Evolutionary conservation across 92 coral and sea anemone genomes (phyloP).

Genomic region (Epizoanthus scotinus): DNA sequence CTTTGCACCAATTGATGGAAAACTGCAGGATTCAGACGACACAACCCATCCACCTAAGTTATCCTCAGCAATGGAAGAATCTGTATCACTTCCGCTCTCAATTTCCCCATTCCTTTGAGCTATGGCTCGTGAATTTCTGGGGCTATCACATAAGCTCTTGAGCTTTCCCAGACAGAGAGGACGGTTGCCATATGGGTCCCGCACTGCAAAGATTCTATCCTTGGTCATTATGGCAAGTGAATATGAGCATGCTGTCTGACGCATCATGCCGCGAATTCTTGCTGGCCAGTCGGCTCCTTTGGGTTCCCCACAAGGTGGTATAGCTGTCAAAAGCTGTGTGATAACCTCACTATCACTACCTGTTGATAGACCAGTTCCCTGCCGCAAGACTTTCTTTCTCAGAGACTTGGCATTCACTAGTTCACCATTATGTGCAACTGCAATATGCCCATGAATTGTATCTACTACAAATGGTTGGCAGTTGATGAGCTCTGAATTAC

Average conservation of each 20-base stretch:
- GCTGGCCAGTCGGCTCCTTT: conserved; percentile 96
- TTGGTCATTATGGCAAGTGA: conserved; percentile 90
- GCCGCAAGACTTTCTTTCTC: conserved; percentile 67
- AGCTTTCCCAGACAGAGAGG: conserved; percentile 93
- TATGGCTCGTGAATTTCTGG: conserved; percentile 42
- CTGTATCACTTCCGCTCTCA: conserved; percentile 46
- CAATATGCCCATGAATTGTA: conserved; percentile 92
- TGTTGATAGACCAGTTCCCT: conserved; percentile 92
- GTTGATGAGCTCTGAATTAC: conserved; percentile 85
- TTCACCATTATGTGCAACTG: conserved; percentile 97
- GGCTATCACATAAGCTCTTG: conserved; percentile 58
- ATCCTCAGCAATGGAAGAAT: conserved; percentile 41
- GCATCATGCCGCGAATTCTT: conserved; percentile 82
- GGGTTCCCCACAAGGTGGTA: conserved; percentile 96
- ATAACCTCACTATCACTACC: conserved; percentile 94
- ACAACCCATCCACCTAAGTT: conserved; percentile 85
- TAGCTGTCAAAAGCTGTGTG: conserved; percentile 86
- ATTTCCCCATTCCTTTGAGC: conserved; percentile 34
- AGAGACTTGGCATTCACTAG: conserved; percentile 91
- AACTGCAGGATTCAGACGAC: conserved; percentile 93
- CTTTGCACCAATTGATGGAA: conserved; percentile 94
- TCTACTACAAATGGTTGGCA: conserved; percentile 99
- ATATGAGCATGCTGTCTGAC: conserved; percentile 78
- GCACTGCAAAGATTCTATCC: conserved; percentile 84
- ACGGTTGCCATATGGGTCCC: conserved; percentile 97